A percentile compares a stretch with the other conserved stretches of the same genome.
These are phyloP conservation scores for Anarsia innoxiella DNA, from an alignment of 2,888 invertebrate genomes.

Conservation along the genomic window DNA sequence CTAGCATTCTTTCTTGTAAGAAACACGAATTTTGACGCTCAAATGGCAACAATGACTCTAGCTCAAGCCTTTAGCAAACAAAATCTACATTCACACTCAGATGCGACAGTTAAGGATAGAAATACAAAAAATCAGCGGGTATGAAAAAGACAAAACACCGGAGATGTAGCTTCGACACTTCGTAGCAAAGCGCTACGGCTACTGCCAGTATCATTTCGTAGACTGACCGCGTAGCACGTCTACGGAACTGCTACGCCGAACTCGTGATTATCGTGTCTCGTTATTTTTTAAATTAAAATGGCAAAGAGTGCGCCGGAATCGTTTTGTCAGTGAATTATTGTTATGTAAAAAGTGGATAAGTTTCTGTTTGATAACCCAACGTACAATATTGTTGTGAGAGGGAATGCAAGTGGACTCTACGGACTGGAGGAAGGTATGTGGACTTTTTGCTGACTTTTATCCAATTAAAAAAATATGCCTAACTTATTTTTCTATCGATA, in stretches of 20 bases:
- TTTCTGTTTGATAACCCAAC: constrained; percentile 57
- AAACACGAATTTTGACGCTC: constrained; percentile 8
- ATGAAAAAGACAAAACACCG: constrained; percentile 22
- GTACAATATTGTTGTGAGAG: constrained; percentile 72
- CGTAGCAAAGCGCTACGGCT: constrained; percentile 31
- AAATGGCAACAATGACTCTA: constrained; percentile 49
- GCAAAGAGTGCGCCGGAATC: constrained; percentile 35
- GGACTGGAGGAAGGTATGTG: constrained; percentile 61
- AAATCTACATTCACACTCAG: constrained; percentile 42
- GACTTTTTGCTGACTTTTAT: constrained; percentile 6
- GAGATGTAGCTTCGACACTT: constrained; percentile 23
- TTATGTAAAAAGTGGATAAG: constrained; percentile 72
- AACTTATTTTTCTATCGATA: too few species aligned
- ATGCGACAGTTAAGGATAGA: constrained; percentile 39
- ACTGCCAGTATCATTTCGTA: constrained; percentile 54
- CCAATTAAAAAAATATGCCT: neutral
- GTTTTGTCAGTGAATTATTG: constrained; percentile 39
- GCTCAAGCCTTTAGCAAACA: constrained; percentile 55
- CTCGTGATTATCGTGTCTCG: constrained; percentile 15
- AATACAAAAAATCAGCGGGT: constrained; percentile 20
- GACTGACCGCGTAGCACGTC: constrained; percentile 48
- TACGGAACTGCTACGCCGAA: constrained; percentile 31
- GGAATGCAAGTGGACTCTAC: constrained; percentile 56
- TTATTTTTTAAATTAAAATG: constrained; percentile 21
- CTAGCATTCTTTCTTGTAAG: too few species aligned